Conservation (phyloP, 2,797 vertebrate species). For the Potorous gilbertii region DNA sequence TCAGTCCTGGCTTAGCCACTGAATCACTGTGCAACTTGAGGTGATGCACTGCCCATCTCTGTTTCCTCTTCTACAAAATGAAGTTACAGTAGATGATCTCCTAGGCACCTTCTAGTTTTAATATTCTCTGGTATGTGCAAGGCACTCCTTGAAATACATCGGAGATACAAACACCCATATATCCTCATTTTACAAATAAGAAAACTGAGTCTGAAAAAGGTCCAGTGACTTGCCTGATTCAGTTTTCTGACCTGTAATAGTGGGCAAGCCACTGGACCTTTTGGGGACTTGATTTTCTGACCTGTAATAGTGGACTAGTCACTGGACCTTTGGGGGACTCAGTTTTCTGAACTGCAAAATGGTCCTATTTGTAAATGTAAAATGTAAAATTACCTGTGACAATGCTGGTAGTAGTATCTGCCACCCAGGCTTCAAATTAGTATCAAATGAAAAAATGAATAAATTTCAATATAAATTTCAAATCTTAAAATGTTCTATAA, state of each 20-base stretch:
- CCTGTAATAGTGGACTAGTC: background rate
- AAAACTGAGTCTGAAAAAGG: background rate
- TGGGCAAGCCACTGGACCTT: background rate
- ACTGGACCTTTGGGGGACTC: too few species aligned
- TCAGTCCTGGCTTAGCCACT: background rate
- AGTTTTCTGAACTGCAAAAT: background rate
- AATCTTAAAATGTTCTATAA: background rate
- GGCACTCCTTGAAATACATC: background rate
- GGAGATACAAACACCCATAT: background rate
- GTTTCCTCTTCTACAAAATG: background rate
- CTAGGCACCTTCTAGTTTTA: background rate
- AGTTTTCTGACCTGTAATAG: too few species aligned
- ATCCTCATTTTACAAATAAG: background rate
- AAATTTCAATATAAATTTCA: background rate
- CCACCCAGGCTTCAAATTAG: background rate
- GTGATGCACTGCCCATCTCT: background rate
- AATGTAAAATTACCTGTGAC: background rate
- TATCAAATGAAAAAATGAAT: background rate
- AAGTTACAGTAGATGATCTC: background rate
- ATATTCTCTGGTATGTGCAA: background rate
- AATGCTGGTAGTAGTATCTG: background rate
- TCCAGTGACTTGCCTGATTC: too few species aligned
- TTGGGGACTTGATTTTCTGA: too few species aligned
- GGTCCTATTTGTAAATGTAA: too few species aligned
- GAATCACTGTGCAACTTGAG: background rate